A percentile compares a stretch with the other conserved stretches of the same genome.
Conservation (phyloP, 2,797 vertebrate species). For the Eospalax fontanierii region DNA sequence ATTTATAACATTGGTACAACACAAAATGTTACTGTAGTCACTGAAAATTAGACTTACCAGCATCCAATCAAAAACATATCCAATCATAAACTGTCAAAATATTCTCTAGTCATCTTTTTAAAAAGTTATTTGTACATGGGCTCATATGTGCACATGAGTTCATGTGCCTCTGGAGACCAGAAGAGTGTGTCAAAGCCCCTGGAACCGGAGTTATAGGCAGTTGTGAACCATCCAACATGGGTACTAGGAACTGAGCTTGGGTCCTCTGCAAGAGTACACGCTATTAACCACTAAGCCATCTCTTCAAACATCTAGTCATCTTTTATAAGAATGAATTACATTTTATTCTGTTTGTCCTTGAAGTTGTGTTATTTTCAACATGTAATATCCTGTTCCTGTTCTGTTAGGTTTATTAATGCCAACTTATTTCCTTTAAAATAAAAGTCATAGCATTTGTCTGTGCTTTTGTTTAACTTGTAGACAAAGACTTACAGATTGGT, state of each 20-base stretch:
- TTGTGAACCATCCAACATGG: background rate
- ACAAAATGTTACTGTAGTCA: background rate
- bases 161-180: background rate
- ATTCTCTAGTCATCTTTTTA: background rate
- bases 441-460: background rate
- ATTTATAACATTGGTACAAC: background rate
- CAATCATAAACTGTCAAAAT: background rate
- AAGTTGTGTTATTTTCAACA: constrained; percentile 40
- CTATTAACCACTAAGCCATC: background rate
- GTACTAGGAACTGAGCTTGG: no score
- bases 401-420: background rate
- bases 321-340: background rate
- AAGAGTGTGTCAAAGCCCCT: background rate
- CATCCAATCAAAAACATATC: background rate
- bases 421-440: background rate
- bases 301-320: background rate
- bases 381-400: background rate
- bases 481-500: background rate
- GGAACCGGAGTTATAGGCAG: background rate
- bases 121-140: background rate
- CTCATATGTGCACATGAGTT: fast-evolving
- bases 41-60: background rate
- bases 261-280: background rate
- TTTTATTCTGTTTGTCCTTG: constrained; percentile 42
- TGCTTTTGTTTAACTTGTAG: background rate